A percentile compares a stretch with the other conserved stretches of the same genome.
Conservation (phyloP, 2,113 vertebrate species). For the Amazona vittata region DNA sequence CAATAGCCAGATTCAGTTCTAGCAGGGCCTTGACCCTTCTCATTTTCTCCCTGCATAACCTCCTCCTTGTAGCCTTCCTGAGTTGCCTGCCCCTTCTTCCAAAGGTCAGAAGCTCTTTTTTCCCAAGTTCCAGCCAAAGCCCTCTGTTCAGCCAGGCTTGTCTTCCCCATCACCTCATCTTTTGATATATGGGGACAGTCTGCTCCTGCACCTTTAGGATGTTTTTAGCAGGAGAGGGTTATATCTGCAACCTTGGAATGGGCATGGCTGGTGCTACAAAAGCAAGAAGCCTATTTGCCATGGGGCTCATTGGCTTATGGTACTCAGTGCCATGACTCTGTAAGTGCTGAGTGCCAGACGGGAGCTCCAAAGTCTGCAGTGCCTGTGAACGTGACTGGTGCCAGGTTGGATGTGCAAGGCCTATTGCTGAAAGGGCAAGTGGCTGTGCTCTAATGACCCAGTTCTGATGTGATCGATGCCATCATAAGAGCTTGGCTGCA, state of each 20-base stretch:
- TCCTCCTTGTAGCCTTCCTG: not conserved
- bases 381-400: not conserved
- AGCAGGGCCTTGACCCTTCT: not conserved
- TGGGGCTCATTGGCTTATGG: not conserved
- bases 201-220: not conserved
- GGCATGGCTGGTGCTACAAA: not conserved
- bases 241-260: not conserved
- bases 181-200: not conserved
- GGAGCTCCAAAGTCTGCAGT: not conserved
- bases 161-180: not conserved
- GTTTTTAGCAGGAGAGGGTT: not conserved
- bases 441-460: not conserved
- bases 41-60: not conserved
- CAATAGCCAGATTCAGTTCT: not conserved
- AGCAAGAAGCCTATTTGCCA: not conserved
- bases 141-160: not conserved
- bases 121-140: not conserved
- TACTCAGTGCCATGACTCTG: not conserved
- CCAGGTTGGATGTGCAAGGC: not conserved
- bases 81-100: not conserved
- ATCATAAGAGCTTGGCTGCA: not conserved
- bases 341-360: not conserved
- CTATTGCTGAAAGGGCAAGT: not conserved
- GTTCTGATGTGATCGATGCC: not conserved
- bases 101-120: not conserved